Evolutionary conservation across 1,140 invertebrate species (phyloP).

Genomic region (Sesamia nonagrioides): DNA sequence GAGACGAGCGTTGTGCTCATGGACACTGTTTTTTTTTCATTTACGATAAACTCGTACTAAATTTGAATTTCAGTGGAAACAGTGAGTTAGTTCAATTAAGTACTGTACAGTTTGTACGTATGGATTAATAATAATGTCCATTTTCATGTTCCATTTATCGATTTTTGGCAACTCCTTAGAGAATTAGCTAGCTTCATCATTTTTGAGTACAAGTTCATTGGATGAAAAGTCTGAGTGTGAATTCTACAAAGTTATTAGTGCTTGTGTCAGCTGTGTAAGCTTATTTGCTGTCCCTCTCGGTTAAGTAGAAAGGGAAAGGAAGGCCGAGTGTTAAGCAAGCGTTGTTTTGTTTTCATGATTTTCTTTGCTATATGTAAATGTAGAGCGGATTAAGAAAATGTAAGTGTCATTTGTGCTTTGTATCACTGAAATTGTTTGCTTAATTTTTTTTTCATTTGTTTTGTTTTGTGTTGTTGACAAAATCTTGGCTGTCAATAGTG

Average conservation of each 20-base stretch:
- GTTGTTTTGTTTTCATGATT: slow-evolving; percentile 82
- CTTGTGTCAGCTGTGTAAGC: slow-evolving; percentile 78
- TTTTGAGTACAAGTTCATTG: slow-evolving; percentile 58
- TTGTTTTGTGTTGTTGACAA: slow-evolving; percentile 38
- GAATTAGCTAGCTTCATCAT: slow-evolving; percentile 55
- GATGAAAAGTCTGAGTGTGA: slow-evolving; percentile 65
- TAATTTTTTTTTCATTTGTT: slow-evolving; percentile 29
- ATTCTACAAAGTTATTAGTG: slow-evolving; percentile 80
- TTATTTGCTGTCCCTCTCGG: slow-evolving; percentile 73
- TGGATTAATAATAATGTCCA: slow-evolving; percentile 45
- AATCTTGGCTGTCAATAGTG: slow-evolving; percentile 21
- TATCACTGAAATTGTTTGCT: slow-evolving; percentile 20
- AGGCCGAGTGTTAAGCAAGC: slow-evolving; percentile 67
- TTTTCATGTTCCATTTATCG: slow-evolving; percentile 52
- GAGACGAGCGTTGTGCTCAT: slow-evolving; percentile 66
- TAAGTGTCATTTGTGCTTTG: slow-evolving; percentile 67
- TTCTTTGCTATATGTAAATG: slow-evolving; percentile 70
- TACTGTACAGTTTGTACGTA: slow-evolving; percentile 43
- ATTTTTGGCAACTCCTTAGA: slow-evolving; percentile 53
- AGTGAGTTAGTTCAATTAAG: slow-evolving; percentile 56
- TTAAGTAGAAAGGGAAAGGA: slow-evolving; percentile 77
- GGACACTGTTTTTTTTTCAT: slow-evolving; percentile 70
- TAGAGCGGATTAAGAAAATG: slow-evolving; percentile 79
- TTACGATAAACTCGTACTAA: slow-evolving; percentile 71
- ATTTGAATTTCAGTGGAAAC: slow-evolving; percentile 61